Percentiles rank a stretch among this genome's conserved stretches.
Conservation (phyloP, 2,797 vertebrate species). For the Tenualosa ilisha region DNA sequence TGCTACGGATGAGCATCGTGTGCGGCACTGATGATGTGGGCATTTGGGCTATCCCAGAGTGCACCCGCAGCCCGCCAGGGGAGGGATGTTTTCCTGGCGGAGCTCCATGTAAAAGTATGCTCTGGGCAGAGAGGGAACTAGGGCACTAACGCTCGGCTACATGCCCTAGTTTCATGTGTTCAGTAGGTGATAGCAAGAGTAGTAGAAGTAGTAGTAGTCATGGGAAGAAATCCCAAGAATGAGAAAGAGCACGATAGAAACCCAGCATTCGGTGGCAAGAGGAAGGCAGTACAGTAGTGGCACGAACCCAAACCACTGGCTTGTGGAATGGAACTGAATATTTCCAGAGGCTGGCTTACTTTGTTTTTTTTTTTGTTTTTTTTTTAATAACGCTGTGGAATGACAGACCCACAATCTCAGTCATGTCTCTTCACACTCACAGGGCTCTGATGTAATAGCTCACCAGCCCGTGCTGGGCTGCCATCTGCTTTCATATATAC, state of each 20-base stretch:
- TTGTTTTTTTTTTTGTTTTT: neutral
- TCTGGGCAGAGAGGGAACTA: neutral
- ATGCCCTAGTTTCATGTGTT: neutral
- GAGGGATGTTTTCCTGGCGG: neutral
- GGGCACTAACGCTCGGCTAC: neutral
- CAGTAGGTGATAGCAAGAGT: neutral
- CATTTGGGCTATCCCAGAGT: neutral
- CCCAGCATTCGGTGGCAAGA: neutral
- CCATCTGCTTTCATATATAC: constrained; percentile 49
- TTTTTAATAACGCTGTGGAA: neutral
- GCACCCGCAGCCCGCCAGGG: neutral
- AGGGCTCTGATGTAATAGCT: constrained; percentile 38
- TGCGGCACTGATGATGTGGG: neutral
- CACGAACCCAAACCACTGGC: neutral
- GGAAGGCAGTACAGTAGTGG: neutral
- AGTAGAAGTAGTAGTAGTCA: too few species aligned
- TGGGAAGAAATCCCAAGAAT: neutral
- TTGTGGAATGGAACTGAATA: neutral
- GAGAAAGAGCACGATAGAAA: neutral
- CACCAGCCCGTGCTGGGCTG: constrained; percentile 37
- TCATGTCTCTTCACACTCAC: neutral
- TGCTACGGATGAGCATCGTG: neutral
- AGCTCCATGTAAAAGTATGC: neutral
- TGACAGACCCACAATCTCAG: neutral
- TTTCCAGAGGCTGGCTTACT: neutral